Evolutionary conservation across 2,797 vertebrate genomes (phyloP).

Genomic region (Okamejei kenojei): DNA sequence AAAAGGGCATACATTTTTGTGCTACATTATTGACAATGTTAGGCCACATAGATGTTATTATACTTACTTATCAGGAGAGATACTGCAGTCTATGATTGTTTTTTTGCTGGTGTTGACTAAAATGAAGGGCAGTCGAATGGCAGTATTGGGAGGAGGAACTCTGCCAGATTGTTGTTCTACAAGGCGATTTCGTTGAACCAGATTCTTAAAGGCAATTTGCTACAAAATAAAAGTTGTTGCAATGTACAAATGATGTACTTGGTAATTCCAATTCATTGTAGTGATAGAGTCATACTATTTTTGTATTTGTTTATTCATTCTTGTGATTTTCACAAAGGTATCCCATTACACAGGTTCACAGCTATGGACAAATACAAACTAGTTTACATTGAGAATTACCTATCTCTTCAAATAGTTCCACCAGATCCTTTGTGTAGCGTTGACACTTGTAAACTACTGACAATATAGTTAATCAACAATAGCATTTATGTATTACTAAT

Average conservation of each 20-base stretch:
- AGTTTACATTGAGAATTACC: background rate
- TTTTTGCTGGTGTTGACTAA: slow-evolving; percentile 99
- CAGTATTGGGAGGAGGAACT: slow-evolving; percentile 86
- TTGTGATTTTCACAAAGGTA: background rate
- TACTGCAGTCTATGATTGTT: slow-evolving; percentile 98
- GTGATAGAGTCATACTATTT: too few species aligned
- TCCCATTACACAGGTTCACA: background rate
- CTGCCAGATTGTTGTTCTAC: slow-evolving; percentile 83
- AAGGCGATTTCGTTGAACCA: slow-evolving; percentile 91
- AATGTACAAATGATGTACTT: background rate
- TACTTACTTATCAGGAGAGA: slow-evolving; percentile 96
- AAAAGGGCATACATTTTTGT: background rate
- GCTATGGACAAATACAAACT: background rate
- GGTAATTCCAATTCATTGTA: too few species aligned
- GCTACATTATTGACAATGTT: background rate
- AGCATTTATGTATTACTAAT: background rate
- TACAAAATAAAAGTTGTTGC: slow-evolving; percentile 50
- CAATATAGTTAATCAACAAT: background rate
- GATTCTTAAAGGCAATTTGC: slow-evolving; percentile 99
- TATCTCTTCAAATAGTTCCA: background rate
- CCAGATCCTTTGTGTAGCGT: background rate
- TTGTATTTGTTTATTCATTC: background rate
- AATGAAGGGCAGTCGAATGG: slow-evolving; percentile 96
- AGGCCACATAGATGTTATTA: background rate
- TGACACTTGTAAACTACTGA: background rate